Percentiles rank a stretch among this genome's conserved stretches.
phyloP scores from a whole-genome alignment of 30 jellyfish, hydroid and myxozoan species.

The Aurelia sp. region DNA sequence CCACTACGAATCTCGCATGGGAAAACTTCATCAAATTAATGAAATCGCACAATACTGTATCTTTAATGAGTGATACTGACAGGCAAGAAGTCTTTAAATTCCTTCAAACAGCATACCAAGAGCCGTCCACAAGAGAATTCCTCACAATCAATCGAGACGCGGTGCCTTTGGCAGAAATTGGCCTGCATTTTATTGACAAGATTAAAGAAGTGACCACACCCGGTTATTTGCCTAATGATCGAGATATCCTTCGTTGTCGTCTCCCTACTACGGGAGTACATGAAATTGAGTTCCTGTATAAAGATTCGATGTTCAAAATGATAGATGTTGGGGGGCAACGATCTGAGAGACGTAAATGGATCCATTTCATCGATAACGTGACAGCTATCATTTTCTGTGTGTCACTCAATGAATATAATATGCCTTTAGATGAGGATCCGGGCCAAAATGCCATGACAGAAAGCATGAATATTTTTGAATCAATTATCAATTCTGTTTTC shows the following conservation, averaged over 20 bases:
- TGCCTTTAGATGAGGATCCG: slow-evolving; percentile 6
- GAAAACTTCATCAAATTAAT: no score
- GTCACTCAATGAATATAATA: no score
- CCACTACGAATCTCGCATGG: not conserved
- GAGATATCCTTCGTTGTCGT: slow-evolving; percentile 55
- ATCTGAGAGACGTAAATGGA: slow-evolving; percentile 73
- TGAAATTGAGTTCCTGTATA: slow-evolving; percentile 28
- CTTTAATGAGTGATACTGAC: no score
- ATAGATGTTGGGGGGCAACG: slow-evolving; percentile 82
- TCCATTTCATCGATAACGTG: slow-evolving; percentile 61
- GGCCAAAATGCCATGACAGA: slow-evolving; percentile 32
- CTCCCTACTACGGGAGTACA: slow-evolving; percentile 44
- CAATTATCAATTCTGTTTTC: slow-evolving; percentile 12
- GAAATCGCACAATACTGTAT: no score
- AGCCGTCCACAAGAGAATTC: not conserved
- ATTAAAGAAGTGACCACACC: slow-evolving; percentile 17
- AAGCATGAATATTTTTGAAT: slow-evolving; percentile 24
- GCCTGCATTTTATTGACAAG: slow-evolving; percentile 29
- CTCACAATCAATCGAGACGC: slow-evolving; percentile 5
- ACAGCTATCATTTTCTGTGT: slow-evolving; percentile 54
- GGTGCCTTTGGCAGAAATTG: not conserved
- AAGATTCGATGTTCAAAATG: slow-evolving; percentile 37
- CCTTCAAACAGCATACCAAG: no score
- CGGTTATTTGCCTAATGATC: slow-evolving; percentile 52
- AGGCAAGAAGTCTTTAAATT: no score